phyloP scores from a whole-genome alignment of 2,113 vertebrate species.

The Sebastes fasciatus region DNA sequence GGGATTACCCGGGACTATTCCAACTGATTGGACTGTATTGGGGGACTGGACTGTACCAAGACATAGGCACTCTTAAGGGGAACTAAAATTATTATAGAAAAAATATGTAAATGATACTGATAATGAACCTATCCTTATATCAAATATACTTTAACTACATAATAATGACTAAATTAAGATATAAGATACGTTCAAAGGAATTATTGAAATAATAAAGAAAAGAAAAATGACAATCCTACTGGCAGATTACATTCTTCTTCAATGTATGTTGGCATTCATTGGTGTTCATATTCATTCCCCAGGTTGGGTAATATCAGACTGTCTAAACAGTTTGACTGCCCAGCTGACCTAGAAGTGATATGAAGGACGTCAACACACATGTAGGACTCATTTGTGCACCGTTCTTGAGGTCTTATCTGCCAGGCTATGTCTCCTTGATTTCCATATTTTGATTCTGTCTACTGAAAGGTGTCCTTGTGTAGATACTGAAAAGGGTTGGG shows the following conservation, averaged over 20 bases:
- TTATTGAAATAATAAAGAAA: too few relatives aligned
- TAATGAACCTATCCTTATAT: too few relatives aligned
- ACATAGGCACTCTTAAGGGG: neutral
- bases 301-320: slow-evolving; percentile 14
- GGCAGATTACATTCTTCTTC: neutral
- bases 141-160: too few relatives aligned
- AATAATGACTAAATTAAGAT: too few relatives aligned
- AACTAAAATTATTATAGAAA: too few relatives aligned
- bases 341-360: slow-evolving; percentile 6
- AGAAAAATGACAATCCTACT: too few relatives aligned
- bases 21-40: slow-evolving; percentile 5
- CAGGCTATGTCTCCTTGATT: neutral
- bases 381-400: neutral
- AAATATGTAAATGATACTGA: too few relatives aligned
- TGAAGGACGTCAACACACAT: neutral
- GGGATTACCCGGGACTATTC: slow-evolving; percentile 55
- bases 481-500: neutral
- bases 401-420: slow-evolving; percentile 9
- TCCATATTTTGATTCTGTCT: slow-evolving; percentile 24
- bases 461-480: slow-evolving; percentile 31
- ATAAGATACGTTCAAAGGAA: too few relatives aligned
- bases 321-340: neutral
- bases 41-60: slow-evolving; percentile 21
- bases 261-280: neutral
- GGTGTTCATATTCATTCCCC: slow-evolving; percentile 5